Evolutionary conservation across 2,888 invertebrate genomes (phyloP).

Genomic region (Ormyrus labotus): DNA sequence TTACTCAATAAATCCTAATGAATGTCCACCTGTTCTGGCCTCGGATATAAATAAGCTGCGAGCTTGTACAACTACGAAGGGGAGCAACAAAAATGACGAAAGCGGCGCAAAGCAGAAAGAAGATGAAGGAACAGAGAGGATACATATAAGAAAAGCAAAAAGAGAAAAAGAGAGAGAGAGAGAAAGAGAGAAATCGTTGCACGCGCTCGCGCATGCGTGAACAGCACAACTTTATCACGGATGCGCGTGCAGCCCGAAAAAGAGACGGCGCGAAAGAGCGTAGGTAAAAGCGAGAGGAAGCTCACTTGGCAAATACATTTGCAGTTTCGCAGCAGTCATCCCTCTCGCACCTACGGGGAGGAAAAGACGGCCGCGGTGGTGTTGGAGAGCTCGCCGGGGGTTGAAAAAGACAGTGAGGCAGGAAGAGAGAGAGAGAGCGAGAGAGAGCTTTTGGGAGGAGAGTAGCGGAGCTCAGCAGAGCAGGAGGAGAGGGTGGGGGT

Average conservation of each 20-base stretch:
- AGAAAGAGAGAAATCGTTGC: conserved; percentile 33
- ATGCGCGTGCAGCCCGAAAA: conserved; percentile 36
- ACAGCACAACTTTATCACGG: conserved; percentile 42
- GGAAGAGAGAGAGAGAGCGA: conserved; percentile 58
- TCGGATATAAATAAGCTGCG: conserved; percentile 65
- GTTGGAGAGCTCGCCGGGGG: conserved; percentile 24
- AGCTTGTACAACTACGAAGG: conserved; percentile 21
- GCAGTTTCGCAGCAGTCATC: conserved; percentile 28
- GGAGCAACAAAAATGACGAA: neutral
- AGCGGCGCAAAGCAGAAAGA: neutral
- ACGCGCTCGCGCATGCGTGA: conserved; percentile 31
- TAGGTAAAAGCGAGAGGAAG: conserved; percentile 6
- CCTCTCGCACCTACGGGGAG: conserved; percentile 17
- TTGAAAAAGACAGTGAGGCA: neutral
- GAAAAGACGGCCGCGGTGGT: conserved; percentile 47
- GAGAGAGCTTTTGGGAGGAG: conserved; percentile 57
- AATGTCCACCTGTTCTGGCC: conserved; percentile 70
- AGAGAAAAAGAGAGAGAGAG: neutral
- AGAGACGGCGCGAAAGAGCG: conserved; percentile 14
- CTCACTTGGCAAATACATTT: neutral
- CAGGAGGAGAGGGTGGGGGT: conserved; percentile 66
- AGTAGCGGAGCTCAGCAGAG: conserved; percentile 46
- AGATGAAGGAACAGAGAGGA: conserved; percentile 2
- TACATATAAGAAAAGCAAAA: neutral
- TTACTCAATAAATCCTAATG: conserved; percentile 74